Evolutionary conservation across 2,113 vertebrate genomes (phyloP).

Genomic region (Cyanoderma ruficeps): DNA sequence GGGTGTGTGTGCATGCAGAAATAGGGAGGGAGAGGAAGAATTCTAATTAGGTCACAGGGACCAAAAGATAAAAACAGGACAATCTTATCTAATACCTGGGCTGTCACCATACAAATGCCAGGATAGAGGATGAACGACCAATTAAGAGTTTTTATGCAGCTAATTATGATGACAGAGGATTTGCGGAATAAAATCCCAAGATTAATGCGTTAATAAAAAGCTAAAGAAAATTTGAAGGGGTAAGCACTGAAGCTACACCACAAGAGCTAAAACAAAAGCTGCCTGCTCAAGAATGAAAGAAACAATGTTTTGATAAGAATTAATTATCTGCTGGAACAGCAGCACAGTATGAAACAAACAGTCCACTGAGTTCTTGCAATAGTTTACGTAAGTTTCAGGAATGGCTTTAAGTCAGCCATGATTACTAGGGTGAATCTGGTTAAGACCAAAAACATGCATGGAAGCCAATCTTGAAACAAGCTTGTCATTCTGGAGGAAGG

Average conservation of each 20-base stretch:
- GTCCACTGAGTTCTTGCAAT: conserved; percentile 1
- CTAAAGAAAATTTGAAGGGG: not conserved
- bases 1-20: not conserved
- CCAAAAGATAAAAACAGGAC: conserved; percentile 40
- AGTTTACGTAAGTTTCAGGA: not conserved
- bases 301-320: not conserved
- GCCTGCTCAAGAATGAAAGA: not conserved
- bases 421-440: conserved; percentile 46
- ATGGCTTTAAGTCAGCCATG: conserved; percentile 24
- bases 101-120: not conserved
- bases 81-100: conserved; percentile 37
- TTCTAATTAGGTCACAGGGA: conserved; percentile 44
- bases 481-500: not conserved
- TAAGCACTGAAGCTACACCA: not conserved
- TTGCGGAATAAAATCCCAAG: not conserved
- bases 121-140: not conserved
- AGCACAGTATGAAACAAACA: not conserved
- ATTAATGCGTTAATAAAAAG: not conserved
- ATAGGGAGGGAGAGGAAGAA: not conserved
- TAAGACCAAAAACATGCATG: conserved; percentile 37
- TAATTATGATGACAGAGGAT: not conserved
- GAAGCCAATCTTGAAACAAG: not conserved
- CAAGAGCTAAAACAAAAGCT: not conserved
- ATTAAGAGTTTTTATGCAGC: not conserved
- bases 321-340: not conserved